These are phyloP conservation scores for Ginglymostoma cirratum DNA, from an alignment of 2,113 vertebrate genomes.

Conservation along the genomic window DNA sequence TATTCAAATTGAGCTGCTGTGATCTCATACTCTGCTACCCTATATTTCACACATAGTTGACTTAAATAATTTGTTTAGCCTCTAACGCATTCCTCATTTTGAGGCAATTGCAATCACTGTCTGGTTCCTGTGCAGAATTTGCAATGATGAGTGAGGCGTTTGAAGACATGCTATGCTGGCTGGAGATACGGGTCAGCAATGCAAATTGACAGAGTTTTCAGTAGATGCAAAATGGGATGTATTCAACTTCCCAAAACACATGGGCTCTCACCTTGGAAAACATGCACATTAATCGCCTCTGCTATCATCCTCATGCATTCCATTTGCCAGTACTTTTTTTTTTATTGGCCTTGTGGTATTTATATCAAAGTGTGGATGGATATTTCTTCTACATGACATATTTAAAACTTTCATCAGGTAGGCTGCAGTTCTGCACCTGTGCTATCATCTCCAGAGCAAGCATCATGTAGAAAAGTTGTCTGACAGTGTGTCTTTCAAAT, in stretches of 20 bases:
- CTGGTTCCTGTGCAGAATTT: neutral
- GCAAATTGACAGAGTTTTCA: neutral
- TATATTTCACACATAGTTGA: neutral
- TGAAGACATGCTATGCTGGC: neutral
- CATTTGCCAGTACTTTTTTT: neutral
- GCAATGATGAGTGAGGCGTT: neutral
- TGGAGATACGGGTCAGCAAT: neutral
- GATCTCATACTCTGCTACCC: neutral
- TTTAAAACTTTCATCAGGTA: constrained; percentile 24
- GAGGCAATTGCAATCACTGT: neutral
- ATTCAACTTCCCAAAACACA: constrained; percentile 20
- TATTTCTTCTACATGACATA: neutral
- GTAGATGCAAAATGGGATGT: neutral
- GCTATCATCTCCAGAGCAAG: constrained; percentile 1
- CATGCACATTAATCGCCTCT: neutral
- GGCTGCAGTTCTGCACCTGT: constrained; percentile 27
- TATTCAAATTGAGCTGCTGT: neutral
- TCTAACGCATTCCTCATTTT: neutral
- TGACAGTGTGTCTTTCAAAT: constrained; percentile 29
- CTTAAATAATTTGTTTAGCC: neutral
- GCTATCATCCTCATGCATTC: neutral
- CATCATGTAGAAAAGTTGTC: constrained; percentile 19
- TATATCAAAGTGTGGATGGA: constrained; percentile 14
- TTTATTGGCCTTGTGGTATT: neutral
- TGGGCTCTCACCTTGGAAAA: neutral